Base-by-base conservation (phyloP, 2,888 invertebrate species). In the Latheticus oryzae region DNA sequence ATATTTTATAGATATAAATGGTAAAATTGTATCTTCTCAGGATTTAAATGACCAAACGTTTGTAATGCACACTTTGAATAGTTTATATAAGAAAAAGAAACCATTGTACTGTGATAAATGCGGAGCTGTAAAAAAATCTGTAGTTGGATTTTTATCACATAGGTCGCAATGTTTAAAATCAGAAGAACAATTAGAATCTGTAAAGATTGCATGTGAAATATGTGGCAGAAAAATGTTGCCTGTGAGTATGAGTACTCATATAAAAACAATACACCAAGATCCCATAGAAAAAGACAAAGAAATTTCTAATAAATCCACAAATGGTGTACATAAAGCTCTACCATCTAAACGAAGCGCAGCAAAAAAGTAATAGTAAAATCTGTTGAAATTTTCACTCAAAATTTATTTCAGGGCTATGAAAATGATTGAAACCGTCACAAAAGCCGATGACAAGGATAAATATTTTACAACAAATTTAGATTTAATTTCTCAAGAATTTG, bases 141-240 rank as follows among this genome's bases (percentile, higher is more conserved):
- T 78, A 1, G 68, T 79, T 17, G 88, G 88, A 13, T 87, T 84
- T 64, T 77, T 84, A 53, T 85, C 86, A 0, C 88, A 88, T 69
- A 73, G 84, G 35, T 73, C 81, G 37, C 80, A 81, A 42, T 88
- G 88, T 68, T 84, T 85, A 9, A 86, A 84, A 74, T 71, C 81
- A 2, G 80, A 80, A 9, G 79, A 82, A 76, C 82, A 84, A 73
- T 73, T 76, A 1, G 80, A 81, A 17, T 69, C 75, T 11, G 76
- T 81, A 28, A 81, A 83, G 76, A 74, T 78, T 3, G 54, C 73
- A 2, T 88, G 88, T 67, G 74, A 80, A 0, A 67, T 83, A 43
- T 88, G 88, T 72, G 65, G 79, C 63, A 76, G 83, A 73, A 68
- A 74, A 75, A 73, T 83, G 70, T 76, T 82, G 70, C 83, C 84